phyloP scores from a whole-genome alignment of 2,888 invertebrate species.

The Pseudeuparius sepicola region DNA sequence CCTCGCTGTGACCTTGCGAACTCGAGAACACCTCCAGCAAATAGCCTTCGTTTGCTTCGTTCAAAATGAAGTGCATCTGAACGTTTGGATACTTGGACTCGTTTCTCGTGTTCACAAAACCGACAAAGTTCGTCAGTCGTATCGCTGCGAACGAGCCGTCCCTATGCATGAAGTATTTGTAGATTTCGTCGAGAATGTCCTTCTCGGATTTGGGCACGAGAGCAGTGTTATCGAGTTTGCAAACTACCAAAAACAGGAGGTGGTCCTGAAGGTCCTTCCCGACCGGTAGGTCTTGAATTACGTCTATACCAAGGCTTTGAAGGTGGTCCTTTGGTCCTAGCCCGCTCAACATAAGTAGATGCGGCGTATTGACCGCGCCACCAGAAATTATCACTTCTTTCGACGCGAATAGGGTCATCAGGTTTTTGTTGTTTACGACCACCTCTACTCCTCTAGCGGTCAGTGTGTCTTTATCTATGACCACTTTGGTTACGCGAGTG shows the following conservation, averaged over 20 bases:
- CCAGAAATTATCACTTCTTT: slow-evolving; percentile 56
- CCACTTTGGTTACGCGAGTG: slow-evolving; percentile 45
- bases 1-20: slow-evolving; percentile 30
- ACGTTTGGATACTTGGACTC: slow-evolving; percentile 42
- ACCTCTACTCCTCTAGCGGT: slow-evolving; percentile 41
- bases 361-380: slow-evolving; percentile 57
- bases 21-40: slow-evolving; percentile 17
- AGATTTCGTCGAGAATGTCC: slow-evolving; percentile 29
- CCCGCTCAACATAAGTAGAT: slow-evolving; percentile 59
- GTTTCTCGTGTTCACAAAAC: slow-evolving; percentile 43
- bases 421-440: slow-evolving; percentile 29
- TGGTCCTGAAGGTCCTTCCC: slow-evolving; percentile 50
- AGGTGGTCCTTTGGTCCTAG: slow-evolving; percentile 47
- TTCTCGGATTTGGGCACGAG: slow-evolving; percentile 6
- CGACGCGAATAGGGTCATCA: slow-evolving; percentile 37
- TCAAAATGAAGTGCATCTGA: slow-evolving; percentile 31
- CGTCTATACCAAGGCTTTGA: slow-evolving; percentile 37
- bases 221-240: slow-evolving; percentile 19
- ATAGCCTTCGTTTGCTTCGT: slow-evolving; percentile 29
- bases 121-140: slow-evolving; percentile 37
- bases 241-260: slow-evolving; percentile 33
- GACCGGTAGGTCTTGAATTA: slow-evolving; percentile 41
- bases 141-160: slow-evolving; percentile 42
- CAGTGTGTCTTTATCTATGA: slow-evolving; percentile 39
- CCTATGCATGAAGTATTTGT: slow-evolving; percentile 42